Evolutionary conservation across 64 coral and sea anemone genomes (phyloP).

Genomic region (Orbicella faveolata): DNA sequence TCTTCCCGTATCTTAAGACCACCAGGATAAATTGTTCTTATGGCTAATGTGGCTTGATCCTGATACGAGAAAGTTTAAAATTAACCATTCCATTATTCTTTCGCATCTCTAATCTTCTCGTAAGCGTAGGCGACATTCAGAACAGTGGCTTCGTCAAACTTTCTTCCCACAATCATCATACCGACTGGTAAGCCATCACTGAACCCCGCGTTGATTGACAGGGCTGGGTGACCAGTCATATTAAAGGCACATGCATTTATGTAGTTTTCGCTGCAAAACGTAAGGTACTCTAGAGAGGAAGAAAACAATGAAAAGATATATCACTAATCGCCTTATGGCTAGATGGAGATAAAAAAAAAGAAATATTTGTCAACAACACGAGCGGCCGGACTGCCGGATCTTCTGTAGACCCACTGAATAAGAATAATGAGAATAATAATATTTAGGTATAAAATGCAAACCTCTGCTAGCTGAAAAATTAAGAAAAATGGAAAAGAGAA

Average conservation of each 20-base stretch:
- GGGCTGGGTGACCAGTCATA: constrained; percentile 59
- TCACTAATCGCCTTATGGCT: too few species aligned
- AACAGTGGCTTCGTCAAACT: not conserved
- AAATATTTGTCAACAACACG: too few species aligned
- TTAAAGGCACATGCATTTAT: constrained; percentile 44
- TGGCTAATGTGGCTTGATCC: not conserved
- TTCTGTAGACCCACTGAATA: too few species aligned
- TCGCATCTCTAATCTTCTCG: not conserved
- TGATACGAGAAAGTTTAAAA: too few species aligned
- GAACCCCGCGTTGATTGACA: constrained; percentile 60
- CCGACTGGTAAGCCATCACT: not conserved
- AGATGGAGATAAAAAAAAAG: too few species aligned
- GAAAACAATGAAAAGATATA: not conserved
- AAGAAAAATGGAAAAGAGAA: too few species aligned
- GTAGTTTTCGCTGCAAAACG: not conserved
- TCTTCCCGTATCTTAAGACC: not conserved
- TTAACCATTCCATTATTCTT: not conserved
- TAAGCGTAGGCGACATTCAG: not conserved
- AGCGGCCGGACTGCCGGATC: too few species aligned
- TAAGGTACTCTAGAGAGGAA: not conserved
- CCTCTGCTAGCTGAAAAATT: too few species aligned
- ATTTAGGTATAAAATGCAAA: too few species aligned
- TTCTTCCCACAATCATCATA: constrained; percentile 57
- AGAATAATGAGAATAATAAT: too few species aligned
- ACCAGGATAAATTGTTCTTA: not conserved